These are phyloP conservation scores for Lordiphosa clarofinis DNA, from an alignment of 1,140 invertebrate species.

Conservation along the genomic window DNA sequence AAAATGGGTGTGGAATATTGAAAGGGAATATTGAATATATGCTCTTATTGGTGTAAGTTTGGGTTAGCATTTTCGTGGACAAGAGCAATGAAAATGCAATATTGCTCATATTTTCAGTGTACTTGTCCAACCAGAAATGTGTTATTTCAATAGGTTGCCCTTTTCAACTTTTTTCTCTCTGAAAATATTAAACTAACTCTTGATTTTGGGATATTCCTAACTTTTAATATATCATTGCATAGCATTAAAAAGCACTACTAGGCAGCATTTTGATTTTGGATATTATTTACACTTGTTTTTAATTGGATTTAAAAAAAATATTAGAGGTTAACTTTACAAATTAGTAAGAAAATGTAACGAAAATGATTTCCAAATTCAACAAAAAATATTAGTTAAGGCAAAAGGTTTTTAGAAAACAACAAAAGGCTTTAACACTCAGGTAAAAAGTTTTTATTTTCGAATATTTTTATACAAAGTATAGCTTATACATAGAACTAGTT, in stretches of 20 bases:
- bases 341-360: conserved; percentile 13
- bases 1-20: conserved; percentile 76
- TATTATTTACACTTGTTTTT: conserved; percentile 49
- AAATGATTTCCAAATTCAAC: conserved; percentile 1
- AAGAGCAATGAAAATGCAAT: conserved; percentile 15
- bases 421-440: neutral
- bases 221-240: conserved; percentile 32
- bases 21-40: conserved; percentile 45
- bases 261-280: conserved; percentile 23
- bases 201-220: conserved; percentile 2
- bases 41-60: conserved; percentile 16
- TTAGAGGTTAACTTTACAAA: neutral
- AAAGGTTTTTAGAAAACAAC: conserved; percentile 28
- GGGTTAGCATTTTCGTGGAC: neutral
- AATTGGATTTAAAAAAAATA: conserved; percentile 3
- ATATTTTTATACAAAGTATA: conserved; percentile 22
- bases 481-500: conserved; percentile 2
- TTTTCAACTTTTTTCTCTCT: neutral
- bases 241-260: conserved; percentile 69
- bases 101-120: conserved; percentile 1
- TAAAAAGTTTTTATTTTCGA: conserved; percentile 1
- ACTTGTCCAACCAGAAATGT: neutral
- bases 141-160: neutral
- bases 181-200: conserved; percentile 14
- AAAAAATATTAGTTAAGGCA: conserved; percentile 16